phyloP scores from a whole-genome alignment of 2,888 invertebrate genomes.

The Trachelus iudaicus region DNA sequence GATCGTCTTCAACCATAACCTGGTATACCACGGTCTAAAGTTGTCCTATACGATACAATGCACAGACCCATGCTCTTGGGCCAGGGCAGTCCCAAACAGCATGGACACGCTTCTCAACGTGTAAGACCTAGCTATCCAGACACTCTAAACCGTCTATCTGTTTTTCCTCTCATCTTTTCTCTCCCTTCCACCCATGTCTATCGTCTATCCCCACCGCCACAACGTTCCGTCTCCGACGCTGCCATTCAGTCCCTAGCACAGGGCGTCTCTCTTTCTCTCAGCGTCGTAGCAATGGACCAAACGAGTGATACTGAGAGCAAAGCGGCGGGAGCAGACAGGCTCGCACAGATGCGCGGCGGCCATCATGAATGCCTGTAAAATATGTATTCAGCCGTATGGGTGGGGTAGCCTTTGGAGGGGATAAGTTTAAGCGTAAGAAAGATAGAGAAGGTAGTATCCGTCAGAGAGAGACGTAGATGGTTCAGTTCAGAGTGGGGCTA shows the following conservation, averaged over 20 bases:
- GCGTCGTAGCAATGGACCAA: slow-evolving; percentile 19
- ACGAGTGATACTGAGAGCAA: slow-evolving; percentile 44
- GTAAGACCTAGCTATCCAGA: background rate
- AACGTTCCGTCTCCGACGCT: background rate
- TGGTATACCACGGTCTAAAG: background rate
- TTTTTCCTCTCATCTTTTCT: background rate
- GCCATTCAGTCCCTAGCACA: background rate
- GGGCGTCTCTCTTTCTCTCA: background rate
- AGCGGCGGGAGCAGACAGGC: slow-evolving; percentile 54
- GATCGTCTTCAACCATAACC: background rate
- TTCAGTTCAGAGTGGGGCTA: slow-evolving; percentile 2
- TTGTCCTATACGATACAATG: background rate
- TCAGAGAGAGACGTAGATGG: slow-evolving; percentile 12
- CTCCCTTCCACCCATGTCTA: background rate
- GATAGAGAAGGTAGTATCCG: slow-evolving; percentile 20
- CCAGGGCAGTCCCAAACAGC: background rate
- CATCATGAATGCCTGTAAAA: slow-evolving; percentile 66
- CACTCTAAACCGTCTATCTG: background rate
- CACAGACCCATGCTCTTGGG: background rate
- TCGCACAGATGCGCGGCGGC: slow-evolving; percentile 65
- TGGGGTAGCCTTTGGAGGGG: slow-evolving; percentile 22
- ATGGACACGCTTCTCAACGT: background rate
- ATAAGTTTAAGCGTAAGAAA: slow-evolving; percentile 17
- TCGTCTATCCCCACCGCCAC: background rate
- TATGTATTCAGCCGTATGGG: slow-evolving; percentile 57